phyloP scores from a whole-genome alignment of 1,140 invertebrate species.

The Dreissena polymorpha region DNA sequence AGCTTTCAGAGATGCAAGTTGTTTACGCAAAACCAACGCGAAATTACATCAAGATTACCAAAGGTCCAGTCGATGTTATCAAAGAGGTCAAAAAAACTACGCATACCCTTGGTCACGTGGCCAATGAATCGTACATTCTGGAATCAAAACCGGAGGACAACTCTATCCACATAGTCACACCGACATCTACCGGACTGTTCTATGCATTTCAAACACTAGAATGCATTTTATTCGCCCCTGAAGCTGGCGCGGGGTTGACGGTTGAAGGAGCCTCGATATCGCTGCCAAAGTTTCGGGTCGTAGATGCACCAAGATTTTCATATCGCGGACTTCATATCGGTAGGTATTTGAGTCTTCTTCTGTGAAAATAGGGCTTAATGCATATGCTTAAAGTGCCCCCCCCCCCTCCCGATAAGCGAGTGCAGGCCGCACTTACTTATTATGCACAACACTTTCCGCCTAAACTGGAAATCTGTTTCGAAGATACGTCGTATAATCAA shows the following conservation, averaged over 20 bases:
- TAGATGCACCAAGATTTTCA: constrained; percentile 68
- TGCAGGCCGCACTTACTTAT: too few species aligned
- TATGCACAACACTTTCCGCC: too few species aligned
- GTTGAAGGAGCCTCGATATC: constrained; percentile 12
- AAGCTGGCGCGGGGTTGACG: constrained; percentile 3
- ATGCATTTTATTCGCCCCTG: constrained; percentile 42
- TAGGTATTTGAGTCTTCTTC: too few species aligned
- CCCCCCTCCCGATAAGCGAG: too few species aligned
- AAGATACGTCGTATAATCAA: too few species aligned
- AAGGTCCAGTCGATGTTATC: constrained; percentile 1
- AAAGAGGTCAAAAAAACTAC: not conserved
- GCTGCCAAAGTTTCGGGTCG: constrained; percentile 49
- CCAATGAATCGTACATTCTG: constrained; percentile 59
- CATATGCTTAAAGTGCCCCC: too few species aligned
- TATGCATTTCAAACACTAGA: constrained; percentile 62
- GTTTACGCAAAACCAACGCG: constrained; percentile 6
- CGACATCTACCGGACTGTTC: constrained; percentile 60
- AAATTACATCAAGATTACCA: constrained; percentile 19
- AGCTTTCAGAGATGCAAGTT: constrained; percentile 19
- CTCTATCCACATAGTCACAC: constrained; percentile 57
- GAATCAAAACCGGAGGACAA: constrained; percentile 28
- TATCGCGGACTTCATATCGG: constrained; percentile 71
- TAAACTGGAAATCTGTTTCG: too few species aligned
- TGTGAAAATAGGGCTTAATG: too few species aligned
- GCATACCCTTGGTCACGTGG: not conserved